Conservation (phyloP, 2,797 vertebrate species). For the Nannoperca australis region DNA sequence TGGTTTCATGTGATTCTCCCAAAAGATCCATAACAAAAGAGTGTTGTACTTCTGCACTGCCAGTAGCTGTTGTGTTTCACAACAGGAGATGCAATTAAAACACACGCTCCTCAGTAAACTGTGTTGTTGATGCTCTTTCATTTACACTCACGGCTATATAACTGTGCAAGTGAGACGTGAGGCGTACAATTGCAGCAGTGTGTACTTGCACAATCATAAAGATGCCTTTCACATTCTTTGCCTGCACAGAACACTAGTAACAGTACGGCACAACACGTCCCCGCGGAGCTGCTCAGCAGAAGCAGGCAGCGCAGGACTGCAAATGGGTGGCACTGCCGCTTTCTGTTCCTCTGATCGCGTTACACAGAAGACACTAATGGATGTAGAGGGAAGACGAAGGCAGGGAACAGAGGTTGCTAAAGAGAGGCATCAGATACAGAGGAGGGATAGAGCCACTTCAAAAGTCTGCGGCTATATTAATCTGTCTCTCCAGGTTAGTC, state of each 20-base stretch:
- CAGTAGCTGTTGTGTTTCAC: conserved; percentile 45
- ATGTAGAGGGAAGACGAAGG: conserved; percentile 45
- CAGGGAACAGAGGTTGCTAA: conserved; percentile 29
- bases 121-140: conserved; percentile 52
- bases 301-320: conserved; percentile 3
- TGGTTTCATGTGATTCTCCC: conserved; percentile 41
- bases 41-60: conserved; percentile 29
- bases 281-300: conserved; percentile 15
- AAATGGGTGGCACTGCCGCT: conserved; percentile 22
- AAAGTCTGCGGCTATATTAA: conserved; percentile 52
- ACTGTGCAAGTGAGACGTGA: conserved; percentile 17
- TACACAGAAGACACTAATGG: conserved; percentile 59
- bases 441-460: conserved; percentile 55
- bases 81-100: conserved; percentile 65
- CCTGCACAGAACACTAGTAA: conserved; percentile 24
- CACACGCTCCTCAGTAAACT: conserved; percentile 49
- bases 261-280: conserved; percentile 27
- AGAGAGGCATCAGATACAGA: conserved; percentile 57
- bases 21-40: conserved; percentile 59
- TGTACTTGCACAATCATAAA: conserved; percentile 46
- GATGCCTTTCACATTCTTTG: conserved; percentile 44
- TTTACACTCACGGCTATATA: conserved; percentile 44
- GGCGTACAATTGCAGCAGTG: conserved; percentile 32
- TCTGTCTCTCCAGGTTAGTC: conserved; percentile 50
- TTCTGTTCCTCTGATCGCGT: conserved; percentile 45